These are phyloP conservation scores for Caerostris extrusa DNA, from an alignment of 1,140 invertebrate genomes.

Conservation along the genomic window DNA sequence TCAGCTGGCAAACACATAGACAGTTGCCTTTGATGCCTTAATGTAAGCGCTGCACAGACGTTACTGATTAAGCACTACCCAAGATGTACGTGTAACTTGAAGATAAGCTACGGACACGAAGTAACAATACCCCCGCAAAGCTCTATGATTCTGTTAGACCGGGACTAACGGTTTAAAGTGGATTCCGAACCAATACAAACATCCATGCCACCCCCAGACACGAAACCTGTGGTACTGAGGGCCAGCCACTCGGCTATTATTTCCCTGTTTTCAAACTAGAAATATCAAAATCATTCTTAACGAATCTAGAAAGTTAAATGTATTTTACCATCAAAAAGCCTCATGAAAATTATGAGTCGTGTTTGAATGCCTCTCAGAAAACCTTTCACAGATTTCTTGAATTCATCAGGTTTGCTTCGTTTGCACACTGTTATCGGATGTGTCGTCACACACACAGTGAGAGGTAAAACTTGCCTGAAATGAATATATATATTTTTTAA, in stretches of 20 bases:
- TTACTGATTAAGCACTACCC: no score
- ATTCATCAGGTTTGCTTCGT: background rate
- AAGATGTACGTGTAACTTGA: no score
- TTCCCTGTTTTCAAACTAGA: background rate
- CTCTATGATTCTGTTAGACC: no score
- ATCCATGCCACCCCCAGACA: background rate
- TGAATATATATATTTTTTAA: background rate
- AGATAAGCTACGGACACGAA: no score
- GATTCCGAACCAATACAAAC: background rate
- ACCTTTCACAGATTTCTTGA: constrained; percentile 15
- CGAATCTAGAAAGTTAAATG: background rate
- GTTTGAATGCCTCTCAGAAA: background rate
- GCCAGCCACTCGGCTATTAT: background rate
- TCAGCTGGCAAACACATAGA: no score
- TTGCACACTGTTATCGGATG: background rate
- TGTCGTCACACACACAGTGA: constrained; percentile 1
- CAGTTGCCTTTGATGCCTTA: no score
- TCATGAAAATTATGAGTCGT: background rate
- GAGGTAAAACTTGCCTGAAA: constrained; percentile 19
- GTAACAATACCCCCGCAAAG: no score
- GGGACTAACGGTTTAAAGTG: no score
- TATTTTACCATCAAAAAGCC: constrained; percentile 25
- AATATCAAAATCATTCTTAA: background rate
- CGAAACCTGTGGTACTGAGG: background rate
- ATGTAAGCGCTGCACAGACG: no score